These are phyloP conservation scores for Oikopleura dioica DNA, from an alignment of 23 tunicate genomes.

Conservation along the genomic window DNA sequence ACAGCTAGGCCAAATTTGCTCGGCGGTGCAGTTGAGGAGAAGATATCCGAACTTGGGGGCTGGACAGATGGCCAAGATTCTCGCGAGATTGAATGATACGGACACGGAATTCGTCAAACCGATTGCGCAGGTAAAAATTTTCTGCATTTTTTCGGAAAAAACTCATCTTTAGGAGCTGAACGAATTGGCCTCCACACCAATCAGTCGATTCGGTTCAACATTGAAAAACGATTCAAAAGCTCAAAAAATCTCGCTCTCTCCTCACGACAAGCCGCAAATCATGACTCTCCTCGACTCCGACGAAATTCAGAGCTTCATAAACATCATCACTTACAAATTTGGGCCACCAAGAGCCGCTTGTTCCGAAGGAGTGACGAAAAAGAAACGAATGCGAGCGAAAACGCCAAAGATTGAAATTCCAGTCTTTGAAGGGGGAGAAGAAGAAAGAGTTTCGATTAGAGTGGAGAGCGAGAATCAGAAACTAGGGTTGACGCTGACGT, in stretches of 20 bases:
- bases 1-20: background rate
- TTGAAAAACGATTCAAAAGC: background rate
- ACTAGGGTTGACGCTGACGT: background rate
- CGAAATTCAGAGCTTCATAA: no score
- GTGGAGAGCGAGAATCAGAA: background rate
- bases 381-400: background rate
- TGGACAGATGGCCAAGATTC: background rate
- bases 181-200: background rate
- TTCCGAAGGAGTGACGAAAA: background rate
- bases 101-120: background rate
- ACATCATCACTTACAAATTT: background rate
- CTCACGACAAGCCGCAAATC: constrained; percentile 4
- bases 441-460: background rate
- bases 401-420: background rate
- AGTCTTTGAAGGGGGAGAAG: background rate
- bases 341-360: background rate
- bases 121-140: no score
- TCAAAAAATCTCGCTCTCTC: background rate
- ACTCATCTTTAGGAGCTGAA: background rate
- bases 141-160: no score
- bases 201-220: background rate
- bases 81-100: background rate
- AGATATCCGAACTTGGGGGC: background rate
- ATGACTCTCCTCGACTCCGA: no score
- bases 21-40: background rate